Percentiles rank a stretch among this genome's conserved stretches.
Evolutionary conservation across 2,113 vertebrate genomes (phyloP).

Genomic region (Sebastes fasciatus): DNA sequence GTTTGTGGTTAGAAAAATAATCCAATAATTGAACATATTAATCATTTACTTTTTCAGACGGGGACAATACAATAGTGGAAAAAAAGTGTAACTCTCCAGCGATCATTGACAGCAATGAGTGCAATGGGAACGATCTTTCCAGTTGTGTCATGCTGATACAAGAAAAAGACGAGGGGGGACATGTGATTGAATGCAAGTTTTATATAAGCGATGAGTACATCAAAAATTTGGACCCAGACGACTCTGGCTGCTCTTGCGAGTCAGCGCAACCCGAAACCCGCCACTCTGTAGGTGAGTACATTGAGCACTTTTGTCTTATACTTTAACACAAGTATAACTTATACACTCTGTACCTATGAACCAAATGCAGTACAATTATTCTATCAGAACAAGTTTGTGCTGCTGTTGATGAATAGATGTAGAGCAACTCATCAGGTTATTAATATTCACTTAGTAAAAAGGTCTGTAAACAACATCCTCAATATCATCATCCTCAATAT

Average conservation of each 20-base stretch:
- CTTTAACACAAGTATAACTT: neutral
- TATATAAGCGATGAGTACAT: constrained; percentile 44
- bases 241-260: constrained; percentile 58
- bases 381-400: neutral
- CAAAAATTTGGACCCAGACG: neutral
- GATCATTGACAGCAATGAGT: neutral
- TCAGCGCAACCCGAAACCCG: neutral
- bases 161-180: fast-evolving
- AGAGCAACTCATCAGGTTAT: neutral
- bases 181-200: neutral
- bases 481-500: no score
- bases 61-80: constrained; percentile 7
- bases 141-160: constrained; percentile 24
- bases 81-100: no score
- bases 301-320: neutral
- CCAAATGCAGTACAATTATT: neutral
- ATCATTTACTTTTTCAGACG: constrained; percentile 20
- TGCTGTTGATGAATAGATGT: neutral
- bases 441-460: neutral
- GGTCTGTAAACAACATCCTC: no score
- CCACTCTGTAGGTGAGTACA: constrained; percentile 27
- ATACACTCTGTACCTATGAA: neutral
- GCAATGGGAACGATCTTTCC: constrained; percentile 34
- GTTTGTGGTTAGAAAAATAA: neutral
- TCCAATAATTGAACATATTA: neutral